phyloP scores from a whole-genome alignment of 2,113 vertebrate species.

The Galeopterus variegatus region DNA sequence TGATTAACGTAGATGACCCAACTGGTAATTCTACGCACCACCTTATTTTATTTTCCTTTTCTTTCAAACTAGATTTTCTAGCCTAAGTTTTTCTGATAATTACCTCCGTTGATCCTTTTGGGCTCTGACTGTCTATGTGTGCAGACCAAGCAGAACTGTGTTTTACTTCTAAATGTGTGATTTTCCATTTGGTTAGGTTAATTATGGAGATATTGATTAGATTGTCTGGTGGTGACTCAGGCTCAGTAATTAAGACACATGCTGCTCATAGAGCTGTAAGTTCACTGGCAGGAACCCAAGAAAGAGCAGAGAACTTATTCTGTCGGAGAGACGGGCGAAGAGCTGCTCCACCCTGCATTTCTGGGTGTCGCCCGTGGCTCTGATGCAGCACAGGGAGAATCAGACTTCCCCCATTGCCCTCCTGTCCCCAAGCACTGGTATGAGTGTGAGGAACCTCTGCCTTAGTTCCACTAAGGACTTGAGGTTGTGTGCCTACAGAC shows the following conservation, averaged over 20 bases:
- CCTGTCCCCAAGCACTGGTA: accelerated
- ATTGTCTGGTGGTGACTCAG: not conserved
- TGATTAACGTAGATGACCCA: not conserved
- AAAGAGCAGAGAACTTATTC: not conserved
- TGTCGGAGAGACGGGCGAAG: not conserved
- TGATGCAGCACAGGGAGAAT: not conserved
- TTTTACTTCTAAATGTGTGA: not conserved
- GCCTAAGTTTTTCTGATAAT: not conserved
- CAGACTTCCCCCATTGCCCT: not conserved
- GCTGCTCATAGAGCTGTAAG: not conserved
- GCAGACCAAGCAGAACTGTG: not conserved
- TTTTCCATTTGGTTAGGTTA: not conserved
- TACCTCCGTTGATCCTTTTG: not conserved
- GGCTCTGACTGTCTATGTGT: not conserved
- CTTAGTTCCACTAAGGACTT: not conserved
- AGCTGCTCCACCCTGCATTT: not conserved
- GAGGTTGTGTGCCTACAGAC: not conserved
- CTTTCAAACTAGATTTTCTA: constrained; percentile 58
- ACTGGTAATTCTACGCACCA: constrained; percentile 3
- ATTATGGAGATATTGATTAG: not conserved
- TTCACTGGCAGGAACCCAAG: not conserved
- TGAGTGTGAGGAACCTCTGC: not conserved
- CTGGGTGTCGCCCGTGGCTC: not conserved
- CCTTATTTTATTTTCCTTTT: not conserved
- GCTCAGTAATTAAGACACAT: not conserved